phyloP scores from a whole-genome alignment of 2,113 vertebrate species.

The Cettia cetti region DNA sequence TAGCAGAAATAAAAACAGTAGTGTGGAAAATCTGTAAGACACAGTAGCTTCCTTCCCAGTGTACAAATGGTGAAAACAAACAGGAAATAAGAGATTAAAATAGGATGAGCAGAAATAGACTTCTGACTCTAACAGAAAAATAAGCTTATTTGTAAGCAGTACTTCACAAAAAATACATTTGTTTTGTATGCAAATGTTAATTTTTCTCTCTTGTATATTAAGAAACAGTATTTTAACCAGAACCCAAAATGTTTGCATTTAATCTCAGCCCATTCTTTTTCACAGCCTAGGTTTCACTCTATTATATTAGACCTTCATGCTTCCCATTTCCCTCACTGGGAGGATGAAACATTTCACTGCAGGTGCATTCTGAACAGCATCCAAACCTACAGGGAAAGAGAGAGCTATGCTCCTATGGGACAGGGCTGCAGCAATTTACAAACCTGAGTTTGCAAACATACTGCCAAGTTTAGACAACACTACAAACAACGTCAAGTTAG shows the following conservation, averaged over 20 bases:
- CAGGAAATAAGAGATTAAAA: slow-evolving; percentile 17
- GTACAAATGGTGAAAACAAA: slow-evolving; percentile 21
- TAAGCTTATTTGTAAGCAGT: neutral
- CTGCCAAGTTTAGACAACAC: neutral
- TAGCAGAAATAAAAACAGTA: neutral
- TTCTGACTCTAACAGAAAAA: neutral
- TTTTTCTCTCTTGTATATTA: neutral
- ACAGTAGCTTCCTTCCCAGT: slow-evolving; percentile 16
- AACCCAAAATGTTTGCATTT: neutral
- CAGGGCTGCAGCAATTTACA: neutral
- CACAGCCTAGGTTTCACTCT: neutral
- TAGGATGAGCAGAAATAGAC: neutral
- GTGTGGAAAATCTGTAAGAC: neutral
- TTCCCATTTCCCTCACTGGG: accelerated
- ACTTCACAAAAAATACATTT: neutral
- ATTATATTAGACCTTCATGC: neutral
- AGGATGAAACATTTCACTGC: neutral
- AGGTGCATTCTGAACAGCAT: neutral
- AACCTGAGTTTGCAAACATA: neutral
- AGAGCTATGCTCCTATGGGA: neutral
- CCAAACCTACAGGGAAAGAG: neutral
- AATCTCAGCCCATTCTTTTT: neutral
- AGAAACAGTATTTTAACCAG: neutral
- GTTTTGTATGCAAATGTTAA: neutral
- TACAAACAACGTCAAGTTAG: neutral